Conservation (phyloP, 1,140 invertebrate genomes). For the Anadara kagoshimensis region DNA sequence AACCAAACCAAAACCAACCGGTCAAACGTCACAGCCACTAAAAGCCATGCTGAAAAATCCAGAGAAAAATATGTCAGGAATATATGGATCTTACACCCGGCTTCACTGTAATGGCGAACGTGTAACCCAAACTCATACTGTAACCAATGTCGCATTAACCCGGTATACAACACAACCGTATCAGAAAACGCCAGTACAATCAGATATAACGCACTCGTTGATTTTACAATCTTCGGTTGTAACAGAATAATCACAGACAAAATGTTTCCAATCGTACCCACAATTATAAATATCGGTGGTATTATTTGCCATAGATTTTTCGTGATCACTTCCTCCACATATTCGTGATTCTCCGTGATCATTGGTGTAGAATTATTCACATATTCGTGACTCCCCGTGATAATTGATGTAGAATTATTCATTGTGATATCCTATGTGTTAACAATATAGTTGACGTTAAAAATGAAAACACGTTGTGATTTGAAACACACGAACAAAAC, state of each 20-base stretch:
- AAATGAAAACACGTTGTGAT: too few species aligned
- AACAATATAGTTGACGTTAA: too few species aligned
- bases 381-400: too few species aligned
- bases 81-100: constrained; percentile 54
- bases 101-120: constrained; percentile 40
- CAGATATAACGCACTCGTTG: constrained; percentile 62
- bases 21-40: constrained; percentile 59
- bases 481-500: too few species aligned
- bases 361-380: too few species aligned
- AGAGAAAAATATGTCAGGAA: constrained; percentile 57
- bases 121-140: constrained; percentile 39
- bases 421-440: too few species aligned
- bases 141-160: constrained; percentile 56
- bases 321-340: constrained; percentile 26
- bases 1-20: constrained; percentile 52
- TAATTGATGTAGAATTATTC: too few species aligned
- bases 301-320: constrained; percentile 46
- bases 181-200: constrained; percentile 53
- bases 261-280: constrained; percentile 58
- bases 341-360: background rate
- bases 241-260: constrained; percentile 56
- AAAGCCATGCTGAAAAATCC: constrained; percentile 56
- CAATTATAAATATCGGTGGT: constrained; percentile 46
- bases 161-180: constrained; percentile 52
- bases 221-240: constrained; percentile 40